Conservation (phyloP, 2,888 invertebrate species). For the Eristalis tenax region DNA sequence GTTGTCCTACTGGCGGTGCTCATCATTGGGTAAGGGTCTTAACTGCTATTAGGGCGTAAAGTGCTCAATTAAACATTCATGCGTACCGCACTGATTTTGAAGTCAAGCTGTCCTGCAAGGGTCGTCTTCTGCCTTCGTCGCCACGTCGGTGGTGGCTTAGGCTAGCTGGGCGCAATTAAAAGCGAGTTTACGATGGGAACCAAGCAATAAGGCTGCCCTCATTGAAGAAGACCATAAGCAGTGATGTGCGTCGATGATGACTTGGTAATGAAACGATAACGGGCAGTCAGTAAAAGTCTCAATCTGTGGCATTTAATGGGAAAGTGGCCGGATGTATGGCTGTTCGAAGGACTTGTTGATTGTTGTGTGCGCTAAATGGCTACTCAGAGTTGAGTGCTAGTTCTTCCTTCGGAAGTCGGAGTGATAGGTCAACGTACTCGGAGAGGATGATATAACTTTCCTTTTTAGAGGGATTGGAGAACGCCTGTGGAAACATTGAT, state of each 20-base stretch:
- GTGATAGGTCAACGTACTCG: too few relatives aligned
- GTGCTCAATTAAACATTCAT: slow-evolving; percentile 35
- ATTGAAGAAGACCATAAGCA: background rate
- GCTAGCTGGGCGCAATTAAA: slow-evolving; percentile 33
- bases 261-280: background rate
- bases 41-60: slow-evolving; percentile 26
- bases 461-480: too few relatives aligned
- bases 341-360: background rate
- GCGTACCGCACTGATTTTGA: background rate
- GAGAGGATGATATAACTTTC: too few relatives aligned
- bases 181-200: slow-evolving; percentile 32
- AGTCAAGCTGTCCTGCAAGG: background rate
- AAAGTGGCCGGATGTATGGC: background rate
- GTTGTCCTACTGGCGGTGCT: slow-evolving; percentile 30
- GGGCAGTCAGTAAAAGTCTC: background rate
- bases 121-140: background rate
- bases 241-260: background rate
- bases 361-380: background rate
- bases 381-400: background rate
- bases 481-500: too few relatives aligned
- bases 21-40: slow-evolving; percentile 25
- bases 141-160: background rate
- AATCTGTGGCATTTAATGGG: background rate
- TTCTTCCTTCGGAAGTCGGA: too few relatives aligned
- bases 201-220: slow-evolving; percentile 7